A percentile compares a stretch with the other conserved stretches of the same genome.
Conservation (phyloP, 2,113 vertebrate species). For the Sorex araneus region DNA sequence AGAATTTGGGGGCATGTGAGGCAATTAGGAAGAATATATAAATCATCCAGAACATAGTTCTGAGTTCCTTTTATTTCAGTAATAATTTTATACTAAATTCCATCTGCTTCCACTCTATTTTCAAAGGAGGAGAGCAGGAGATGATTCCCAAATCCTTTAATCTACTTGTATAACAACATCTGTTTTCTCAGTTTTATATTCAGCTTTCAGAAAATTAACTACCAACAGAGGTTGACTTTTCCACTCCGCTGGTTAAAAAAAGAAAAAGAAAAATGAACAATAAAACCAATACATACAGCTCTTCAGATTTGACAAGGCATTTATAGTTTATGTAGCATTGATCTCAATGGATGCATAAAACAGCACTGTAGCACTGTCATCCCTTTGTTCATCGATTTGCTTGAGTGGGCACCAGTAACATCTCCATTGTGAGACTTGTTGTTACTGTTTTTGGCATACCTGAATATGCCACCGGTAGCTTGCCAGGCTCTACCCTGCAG, state of each 20-base stretch:
- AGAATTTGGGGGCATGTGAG: neutral
- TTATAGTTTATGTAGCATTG: neutral
- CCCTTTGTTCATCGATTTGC: too few species aligned
- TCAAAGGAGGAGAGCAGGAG: conserved; percentile 44
- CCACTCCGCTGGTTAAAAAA: neutral
- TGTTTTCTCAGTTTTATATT: conserved; percentile 58
- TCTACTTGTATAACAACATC: conserved; percentile 42
- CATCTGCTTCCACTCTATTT: conserved; percentile 52
- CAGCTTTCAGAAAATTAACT: conserved; percentile 21
- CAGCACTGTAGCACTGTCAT: too few species aligned
- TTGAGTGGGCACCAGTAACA: too few species aligned
- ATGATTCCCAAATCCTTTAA: conserved; percentile 46
- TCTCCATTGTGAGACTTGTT: too few species aligned
- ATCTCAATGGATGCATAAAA: neutral
- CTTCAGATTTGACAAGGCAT: neutral
- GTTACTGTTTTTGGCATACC: too few species aligned
- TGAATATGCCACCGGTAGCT: too few species aligned
- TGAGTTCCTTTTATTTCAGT: conserved; percentile 55
- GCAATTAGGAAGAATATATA: conserved; percentile 24
- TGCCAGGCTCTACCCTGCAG: too few species aligned
- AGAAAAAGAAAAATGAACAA: neutral
- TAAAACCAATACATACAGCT: neutral
- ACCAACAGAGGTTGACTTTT: conserved; percentile 19
- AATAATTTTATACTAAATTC: conserved; percentile 45
- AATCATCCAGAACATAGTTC: conserved; percentile 28